These are phyloP conservation scores for Murina feae DNA, from an alignment of 2,113 vertebrate genomes.

Conservation along the genomic window DNA sequence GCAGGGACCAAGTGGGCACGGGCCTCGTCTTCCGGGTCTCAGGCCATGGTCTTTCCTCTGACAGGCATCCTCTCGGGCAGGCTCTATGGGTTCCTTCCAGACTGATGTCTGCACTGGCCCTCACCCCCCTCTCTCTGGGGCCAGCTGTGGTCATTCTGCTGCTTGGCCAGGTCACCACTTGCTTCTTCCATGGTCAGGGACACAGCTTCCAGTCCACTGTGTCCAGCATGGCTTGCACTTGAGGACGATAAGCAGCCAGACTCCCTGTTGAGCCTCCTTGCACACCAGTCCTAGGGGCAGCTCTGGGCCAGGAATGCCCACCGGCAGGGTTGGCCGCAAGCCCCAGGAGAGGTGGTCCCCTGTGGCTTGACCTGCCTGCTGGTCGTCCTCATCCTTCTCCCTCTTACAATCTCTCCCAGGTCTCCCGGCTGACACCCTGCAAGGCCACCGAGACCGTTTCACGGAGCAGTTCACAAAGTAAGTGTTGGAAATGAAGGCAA, in stretches of 20 bases:
- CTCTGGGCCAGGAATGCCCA: neutral
- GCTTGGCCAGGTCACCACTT: neutral
- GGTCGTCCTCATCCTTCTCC: neutral
- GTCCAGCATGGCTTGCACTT: neutral
- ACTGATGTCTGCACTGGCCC: neutral
- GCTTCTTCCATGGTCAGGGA: neutral
- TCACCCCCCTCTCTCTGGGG: neutral
- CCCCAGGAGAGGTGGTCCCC: neutral
- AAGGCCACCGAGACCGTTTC: slow-evolving; percentile 98
- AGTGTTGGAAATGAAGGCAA: neutral
- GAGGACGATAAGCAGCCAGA: rapidly evolving
- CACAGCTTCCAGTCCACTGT: neutral
- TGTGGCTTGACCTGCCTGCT: neutral
- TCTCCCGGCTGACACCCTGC: slow-evolving; percentile 95
- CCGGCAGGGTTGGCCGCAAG: neutral
- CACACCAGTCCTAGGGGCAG: neutral
- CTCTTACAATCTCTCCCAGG: slow-evolving; percentile 78
- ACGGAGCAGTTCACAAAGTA: slow-evolving; percentile 98
- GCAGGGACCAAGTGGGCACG: neutral
- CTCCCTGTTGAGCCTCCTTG: neutral
- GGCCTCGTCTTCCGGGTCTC: neutral
- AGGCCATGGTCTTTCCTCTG: neutral
- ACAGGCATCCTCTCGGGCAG: neutral
- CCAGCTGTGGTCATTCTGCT: neutral
- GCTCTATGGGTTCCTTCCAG: neutral